Evolutionary conservation across 2,113 vertebrate species (phyloP).

Genomic region (Peucedramus taeniatus): DNA sequence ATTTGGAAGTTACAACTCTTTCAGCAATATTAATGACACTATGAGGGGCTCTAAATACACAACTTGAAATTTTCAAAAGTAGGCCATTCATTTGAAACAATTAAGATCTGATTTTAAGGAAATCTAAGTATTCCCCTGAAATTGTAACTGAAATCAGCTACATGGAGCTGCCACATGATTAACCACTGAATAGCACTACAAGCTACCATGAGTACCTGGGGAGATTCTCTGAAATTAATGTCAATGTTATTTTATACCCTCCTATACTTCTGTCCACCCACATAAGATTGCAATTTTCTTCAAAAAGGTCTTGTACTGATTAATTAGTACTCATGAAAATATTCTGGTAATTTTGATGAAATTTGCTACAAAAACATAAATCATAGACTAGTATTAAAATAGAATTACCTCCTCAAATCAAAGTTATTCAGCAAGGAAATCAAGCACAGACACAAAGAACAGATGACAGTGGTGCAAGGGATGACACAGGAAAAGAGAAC

Average conservation of each 20-base stretch:
- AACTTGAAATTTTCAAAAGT: not conserved
- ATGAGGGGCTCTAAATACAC: not conserved
- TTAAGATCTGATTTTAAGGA: not conserved
- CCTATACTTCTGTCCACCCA: not conserved
- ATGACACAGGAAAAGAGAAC: not conserved
- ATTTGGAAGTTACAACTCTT: not conserved
- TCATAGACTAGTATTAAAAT: not conserved
- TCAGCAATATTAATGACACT: not conserved
- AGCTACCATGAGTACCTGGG: not conserved
- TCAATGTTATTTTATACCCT: not conserved
- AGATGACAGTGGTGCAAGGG: not conserved
- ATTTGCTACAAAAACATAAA: not conserved
- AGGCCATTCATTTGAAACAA: not conserved
- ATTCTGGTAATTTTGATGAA: not conserved
- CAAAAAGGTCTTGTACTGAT: not conserved
- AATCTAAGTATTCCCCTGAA: not conserved
- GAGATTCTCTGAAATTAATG: not conserved
- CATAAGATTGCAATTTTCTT: not conserved
- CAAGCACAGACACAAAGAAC: not conserved
- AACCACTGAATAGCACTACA: not conserved
- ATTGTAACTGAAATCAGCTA: not conserved
- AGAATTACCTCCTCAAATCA: not conserved
- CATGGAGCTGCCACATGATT: not conserved
- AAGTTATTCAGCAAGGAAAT: constrained; percentile 12
- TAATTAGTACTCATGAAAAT: not conserved